These are phyloP conservation scores for Drosophila mercatorum DNA, from an alignment of 2,888 invertebrate genomes.

Conservation along the genomic window DNA sequence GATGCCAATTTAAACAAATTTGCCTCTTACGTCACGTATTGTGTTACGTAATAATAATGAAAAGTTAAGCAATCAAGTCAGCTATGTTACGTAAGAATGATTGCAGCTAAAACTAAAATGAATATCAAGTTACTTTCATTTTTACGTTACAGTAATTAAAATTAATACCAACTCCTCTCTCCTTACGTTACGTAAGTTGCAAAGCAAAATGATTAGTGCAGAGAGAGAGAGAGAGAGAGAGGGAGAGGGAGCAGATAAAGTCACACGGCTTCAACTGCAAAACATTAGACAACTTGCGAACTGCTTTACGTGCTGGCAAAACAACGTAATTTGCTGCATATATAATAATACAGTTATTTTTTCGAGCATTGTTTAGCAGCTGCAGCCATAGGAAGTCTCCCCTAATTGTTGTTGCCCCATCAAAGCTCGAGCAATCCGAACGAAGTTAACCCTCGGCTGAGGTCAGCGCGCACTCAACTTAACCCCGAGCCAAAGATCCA, in stretches of 20 bases:
- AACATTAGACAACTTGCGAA: not conserved
- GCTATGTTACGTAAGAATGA: too few species aligned
- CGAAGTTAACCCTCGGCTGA: constrained; percentile 11
- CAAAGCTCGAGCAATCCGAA: not conserved
- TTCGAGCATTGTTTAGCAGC: constrained; percentile 13
- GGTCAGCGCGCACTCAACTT: constrained; percentile 23
- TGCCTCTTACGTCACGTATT: too few species aligned
- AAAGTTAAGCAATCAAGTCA: too few species aligned
- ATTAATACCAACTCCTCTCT: too few species aligned
- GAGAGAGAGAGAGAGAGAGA: too few species aligned
- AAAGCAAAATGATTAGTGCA: not conserved
- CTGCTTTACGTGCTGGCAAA: not conserved
- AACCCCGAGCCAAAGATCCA: constrained; percentile 32
- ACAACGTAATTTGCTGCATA: not conserved
- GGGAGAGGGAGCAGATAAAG: too few species aligned
- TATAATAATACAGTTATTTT: not conserved
- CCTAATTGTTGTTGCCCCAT: constrained; percentile 32
- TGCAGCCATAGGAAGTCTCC: not conserved
- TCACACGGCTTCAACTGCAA: not conserved
- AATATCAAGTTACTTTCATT: too few species aligned
- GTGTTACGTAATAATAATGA: too few species aligned
- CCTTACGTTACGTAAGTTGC: not conserved
- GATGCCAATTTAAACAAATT: too few species aligned
- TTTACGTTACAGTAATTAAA: too few species aligned
- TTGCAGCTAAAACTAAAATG: too few species aligned